Conservation (phyloP, 2,797 vertebrate genomes). For the Microctenopoma stevenorrisi region DNA sequence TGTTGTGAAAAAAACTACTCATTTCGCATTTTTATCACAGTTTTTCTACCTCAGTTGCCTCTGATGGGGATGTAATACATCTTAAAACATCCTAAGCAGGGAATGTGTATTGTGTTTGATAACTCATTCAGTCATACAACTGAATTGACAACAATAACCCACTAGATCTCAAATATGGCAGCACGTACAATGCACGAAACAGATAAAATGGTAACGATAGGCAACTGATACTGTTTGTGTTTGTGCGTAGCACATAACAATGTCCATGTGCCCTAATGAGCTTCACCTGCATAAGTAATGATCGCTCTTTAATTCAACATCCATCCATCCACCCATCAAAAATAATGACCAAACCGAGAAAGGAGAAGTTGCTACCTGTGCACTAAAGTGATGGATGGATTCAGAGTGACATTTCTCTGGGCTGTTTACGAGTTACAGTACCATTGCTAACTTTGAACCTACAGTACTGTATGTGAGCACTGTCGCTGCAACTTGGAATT, state of each 20-base stretch:
- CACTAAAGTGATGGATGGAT: constrained; percentile 26
- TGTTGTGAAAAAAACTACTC: constrained; percentile 11
- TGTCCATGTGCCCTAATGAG: neutral
- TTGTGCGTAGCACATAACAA: neutral
- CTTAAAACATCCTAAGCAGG: neutral
- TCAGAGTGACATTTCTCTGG: neutral
- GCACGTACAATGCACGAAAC: no score
- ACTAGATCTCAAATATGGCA: no score
- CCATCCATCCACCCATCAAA: constrained; percentile 7
- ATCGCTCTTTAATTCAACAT: constrained; percentile 26
- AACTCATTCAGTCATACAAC: no score
- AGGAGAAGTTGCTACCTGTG: constrained; percentile 1
- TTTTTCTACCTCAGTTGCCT: neutral
- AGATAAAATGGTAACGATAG: neutral
- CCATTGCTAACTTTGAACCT: neutral
- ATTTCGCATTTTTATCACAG: neutral
- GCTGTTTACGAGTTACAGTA: neutral
- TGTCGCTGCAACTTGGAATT: neutral
- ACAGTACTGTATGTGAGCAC: neutral
- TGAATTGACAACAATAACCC: no score
- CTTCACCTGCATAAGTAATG: neutral
- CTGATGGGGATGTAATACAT: neutral
- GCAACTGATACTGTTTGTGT: neutral
- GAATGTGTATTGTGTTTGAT: no score
- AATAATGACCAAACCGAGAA: constrained; percentile 11